phyloP scores from a whole-genome alignment of 1,140 invertebrate genomes.

The Paraescarpia echinospica region DNA sequence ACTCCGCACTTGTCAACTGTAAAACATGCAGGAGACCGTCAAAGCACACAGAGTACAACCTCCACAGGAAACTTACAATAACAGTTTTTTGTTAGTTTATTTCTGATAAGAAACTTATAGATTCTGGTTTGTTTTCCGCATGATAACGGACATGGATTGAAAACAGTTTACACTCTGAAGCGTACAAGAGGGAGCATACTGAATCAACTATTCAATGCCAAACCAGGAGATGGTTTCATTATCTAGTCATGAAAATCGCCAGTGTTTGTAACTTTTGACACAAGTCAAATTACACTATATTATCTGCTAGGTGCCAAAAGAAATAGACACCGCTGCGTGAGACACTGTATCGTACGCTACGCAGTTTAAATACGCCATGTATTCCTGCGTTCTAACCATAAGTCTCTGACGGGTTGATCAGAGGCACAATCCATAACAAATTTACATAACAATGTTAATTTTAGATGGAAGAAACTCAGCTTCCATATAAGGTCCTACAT shows the following conservation, averaged over 20 bases:
- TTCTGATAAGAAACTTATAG: not conserved
- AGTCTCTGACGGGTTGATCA: not conserved
- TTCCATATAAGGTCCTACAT: not conserved
- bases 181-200: too few relatives aligned
- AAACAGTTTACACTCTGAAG: too few relatives aligned
- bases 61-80: not conserved
- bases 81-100: not conserved
- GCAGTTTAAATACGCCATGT: not conserved
- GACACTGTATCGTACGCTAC: too few relatives aligned
- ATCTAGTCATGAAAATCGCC: too few relatives aligned
- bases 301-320: too few relatives aligned
- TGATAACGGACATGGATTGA: not conserved
- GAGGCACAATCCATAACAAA: not conserved
- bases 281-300: too few relatives aligned
- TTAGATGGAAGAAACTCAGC: not conserved
- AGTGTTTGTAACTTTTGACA: too few relatives aligned
- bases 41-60: not conserved
- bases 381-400: not conserved
- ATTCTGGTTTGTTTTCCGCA: not conserved
- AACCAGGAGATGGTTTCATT: too few relatives aligned
- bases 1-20: not conserved
- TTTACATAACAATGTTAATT: not conserved
- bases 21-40: not conserved
- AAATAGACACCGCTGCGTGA: too few relatives aligned
- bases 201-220: too few relatives aligned